A percentile compares a stretch with the other conserved stretches of the same genome.
Evolutionary conservation across 1,140 invertebrate species (phyloP).

Genomic region (Apocrypta bakeri): DNA sequence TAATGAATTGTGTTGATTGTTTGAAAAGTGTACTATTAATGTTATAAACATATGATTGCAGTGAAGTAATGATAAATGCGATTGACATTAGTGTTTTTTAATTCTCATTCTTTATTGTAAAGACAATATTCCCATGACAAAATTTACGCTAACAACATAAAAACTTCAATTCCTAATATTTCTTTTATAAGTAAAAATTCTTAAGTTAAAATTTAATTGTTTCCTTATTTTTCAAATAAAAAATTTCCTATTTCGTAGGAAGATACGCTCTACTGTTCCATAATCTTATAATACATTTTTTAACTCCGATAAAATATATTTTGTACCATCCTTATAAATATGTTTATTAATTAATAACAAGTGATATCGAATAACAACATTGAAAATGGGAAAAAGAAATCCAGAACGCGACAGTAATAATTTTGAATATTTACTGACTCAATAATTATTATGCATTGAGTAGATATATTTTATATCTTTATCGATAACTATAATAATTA

Average conservation of each 20-base stretch:
- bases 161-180: background rate
- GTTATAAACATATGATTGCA: too few species aligned
- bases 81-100: too few species aligned
- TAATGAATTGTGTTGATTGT: too few species aligned
- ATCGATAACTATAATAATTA: slow-evolving; percentile 26
- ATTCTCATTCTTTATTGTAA: background rate
- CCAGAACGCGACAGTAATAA: background rate
- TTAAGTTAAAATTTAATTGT: too few species aligned
- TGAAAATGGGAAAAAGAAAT: slow-evolving; percentile 24
- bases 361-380: slow-evolving; percentile 29
- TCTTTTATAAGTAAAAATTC: background rate
- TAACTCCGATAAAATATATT: slow-evolving; percentile 25
- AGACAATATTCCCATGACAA: background rate
- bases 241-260: background rate
- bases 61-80: too few species aligned
- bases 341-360: slow-evolving; percentile 24
- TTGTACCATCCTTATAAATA: slow-evolving; percentile 34
- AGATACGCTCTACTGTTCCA: background rate
- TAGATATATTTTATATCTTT: background rate
- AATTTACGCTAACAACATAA: background rate
- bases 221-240: background rate
- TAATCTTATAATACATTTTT: background rate
- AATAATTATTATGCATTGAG: slow-evolving; percentile 13
- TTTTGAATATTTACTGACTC: slow-evolving; percentile 33
- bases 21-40: too few species aligned